phyloP scores from a whole-genome alignment of 2,797 vertebrate species.

The Manis javanica region DNA sequence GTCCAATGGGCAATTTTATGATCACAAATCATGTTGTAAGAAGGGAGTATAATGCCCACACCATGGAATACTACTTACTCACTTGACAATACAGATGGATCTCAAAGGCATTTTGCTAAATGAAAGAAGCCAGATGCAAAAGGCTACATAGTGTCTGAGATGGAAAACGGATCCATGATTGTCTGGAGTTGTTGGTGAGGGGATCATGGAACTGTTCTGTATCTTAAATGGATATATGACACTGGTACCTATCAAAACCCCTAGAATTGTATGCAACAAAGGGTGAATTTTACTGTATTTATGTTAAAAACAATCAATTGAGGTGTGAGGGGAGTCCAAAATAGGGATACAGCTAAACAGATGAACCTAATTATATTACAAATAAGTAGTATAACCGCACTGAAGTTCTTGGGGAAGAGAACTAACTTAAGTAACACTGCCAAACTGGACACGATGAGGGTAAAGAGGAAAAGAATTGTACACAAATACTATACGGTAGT shows the following conservation, averaged over 20 bases:
- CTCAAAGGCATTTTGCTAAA: background rate
- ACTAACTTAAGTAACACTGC: background rate
- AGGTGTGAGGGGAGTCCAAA: background rate
- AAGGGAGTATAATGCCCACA: background rate
- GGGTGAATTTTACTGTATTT: background rate
- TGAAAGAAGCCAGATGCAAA: constrained; percentile 16
- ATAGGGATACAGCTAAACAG: background rate
- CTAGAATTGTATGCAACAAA: background rate
- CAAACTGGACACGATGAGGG: background rate
- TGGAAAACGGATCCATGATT: background rate
- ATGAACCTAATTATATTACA: constrained; percentile 23
- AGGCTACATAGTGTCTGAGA: background rate
- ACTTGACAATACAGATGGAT: background rate
- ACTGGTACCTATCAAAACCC: background rate
- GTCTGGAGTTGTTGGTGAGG: background rate
- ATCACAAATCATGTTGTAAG: background rate
- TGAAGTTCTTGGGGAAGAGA: background rate
- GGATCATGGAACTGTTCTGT: background rate
- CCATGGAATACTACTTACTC: background rate
- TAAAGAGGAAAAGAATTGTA: background rate
- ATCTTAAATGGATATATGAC: background rate
- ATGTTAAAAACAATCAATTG: constrained; percentile 43
- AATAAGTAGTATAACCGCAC: background rate
- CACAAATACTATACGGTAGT: background rate
- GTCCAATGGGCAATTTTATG: background rate